phyloP scores from a whole-genome alignment of 2,797 vertebrate genomes.

The Rhabdomys pumilio region DNA sequence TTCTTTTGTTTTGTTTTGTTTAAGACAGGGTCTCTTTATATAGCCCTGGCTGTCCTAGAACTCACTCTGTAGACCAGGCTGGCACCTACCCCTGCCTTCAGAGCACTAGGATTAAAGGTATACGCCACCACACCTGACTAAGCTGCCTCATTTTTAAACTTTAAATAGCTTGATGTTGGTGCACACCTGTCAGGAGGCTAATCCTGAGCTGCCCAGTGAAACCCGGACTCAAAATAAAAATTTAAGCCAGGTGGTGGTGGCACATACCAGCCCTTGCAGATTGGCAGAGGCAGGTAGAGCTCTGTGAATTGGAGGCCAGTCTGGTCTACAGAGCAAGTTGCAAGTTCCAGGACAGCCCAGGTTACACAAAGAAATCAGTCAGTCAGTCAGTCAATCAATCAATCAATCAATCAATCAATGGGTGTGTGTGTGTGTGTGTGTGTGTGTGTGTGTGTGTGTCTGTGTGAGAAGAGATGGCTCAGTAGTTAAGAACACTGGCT shows the following conservation, averaged over 20 bases:
- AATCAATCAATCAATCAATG: too few relatives aligned
- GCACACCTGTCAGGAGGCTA: background rate
- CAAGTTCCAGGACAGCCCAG: background rate
- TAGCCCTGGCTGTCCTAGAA: background rate
- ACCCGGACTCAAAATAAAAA: background rate
- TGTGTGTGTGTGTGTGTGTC: too few relatives aligned
- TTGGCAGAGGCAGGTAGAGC: background rate
- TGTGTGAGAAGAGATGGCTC: background rate
- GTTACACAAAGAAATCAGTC: background rate
- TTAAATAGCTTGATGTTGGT: background rate
- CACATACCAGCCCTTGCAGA: background rate
- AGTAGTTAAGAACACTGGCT: background rate
- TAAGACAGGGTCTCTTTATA: background rate
- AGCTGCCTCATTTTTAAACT: conserved; percentile 24
- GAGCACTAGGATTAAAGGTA: background rate
- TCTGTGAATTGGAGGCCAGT: background rate
- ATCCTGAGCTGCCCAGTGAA: background rate
- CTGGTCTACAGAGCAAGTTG: background rate
- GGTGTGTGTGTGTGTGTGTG: too few relatives aligned
- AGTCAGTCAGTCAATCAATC: background rate
- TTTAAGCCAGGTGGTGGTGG: background rate
- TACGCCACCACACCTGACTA: background rate
- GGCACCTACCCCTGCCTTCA: background rate
- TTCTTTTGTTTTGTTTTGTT: background rate
- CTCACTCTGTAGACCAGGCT: background rate